Percentiles rank a stretch among this genome's conserved stretches.
phyloP scores from a whole-genome alignment of 2,888 invertebrate species.

The Linnaemya tessellans region DNA sequence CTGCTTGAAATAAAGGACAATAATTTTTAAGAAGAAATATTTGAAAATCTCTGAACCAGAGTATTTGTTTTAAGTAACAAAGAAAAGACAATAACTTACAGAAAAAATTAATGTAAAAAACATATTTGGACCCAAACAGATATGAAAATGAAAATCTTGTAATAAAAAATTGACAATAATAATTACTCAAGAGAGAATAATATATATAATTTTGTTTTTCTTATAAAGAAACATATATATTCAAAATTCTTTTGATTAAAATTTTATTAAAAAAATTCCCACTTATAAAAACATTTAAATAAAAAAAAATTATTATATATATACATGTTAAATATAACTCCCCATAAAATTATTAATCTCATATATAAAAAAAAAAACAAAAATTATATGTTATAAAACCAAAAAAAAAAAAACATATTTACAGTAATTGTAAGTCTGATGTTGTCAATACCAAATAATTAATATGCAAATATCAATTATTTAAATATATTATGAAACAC shows the following conservation, averaged over 20 bases:
- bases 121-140: constrained; percentile 53
- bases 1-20: constrained; percentile 71
- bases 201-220: constrained; percentile 33
- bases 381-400: constrained; percentile 15
- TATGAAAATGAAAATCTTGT: constrained; percentile 50
- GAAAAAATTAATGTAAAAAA: constrained; percentile 5
- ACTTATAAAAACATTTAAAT: constrained; percentile 34
- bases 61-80: constrained; percentile 63
- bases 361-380: constrained; percentile 59
- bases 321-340: constrained; percentile 56
- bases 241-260: constrained; percentile 32
- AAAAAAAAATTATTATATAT: constrained; percentile 25
- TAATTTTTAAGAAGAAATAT: constrained; percentile 64
- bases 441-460: constrained; percentile 79
- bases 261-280: constrained; percentile 12
- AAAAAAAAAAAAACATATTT: constrained; percentile 52
- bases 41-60: constrained; percentile 57
- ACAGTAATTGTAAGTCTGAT: constrained; percentile 81
- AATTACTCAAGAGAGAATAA: constrained; percentile 39
- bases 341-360: constrained; percentile 48
- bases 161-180: constrained; percentile 68
- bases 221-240: constrained; percentile 27
- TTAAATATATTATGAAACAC: constrained; percentile 70
- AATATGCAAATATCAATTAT: constrained; percentile 73
- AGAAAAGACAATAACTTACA: constrained; percentile 50